These are phyloP conservation scores for Drosophila parvula DNA, from an alignment of 1,140 invertebrate species.

Conservation along the genomic window DNA sequence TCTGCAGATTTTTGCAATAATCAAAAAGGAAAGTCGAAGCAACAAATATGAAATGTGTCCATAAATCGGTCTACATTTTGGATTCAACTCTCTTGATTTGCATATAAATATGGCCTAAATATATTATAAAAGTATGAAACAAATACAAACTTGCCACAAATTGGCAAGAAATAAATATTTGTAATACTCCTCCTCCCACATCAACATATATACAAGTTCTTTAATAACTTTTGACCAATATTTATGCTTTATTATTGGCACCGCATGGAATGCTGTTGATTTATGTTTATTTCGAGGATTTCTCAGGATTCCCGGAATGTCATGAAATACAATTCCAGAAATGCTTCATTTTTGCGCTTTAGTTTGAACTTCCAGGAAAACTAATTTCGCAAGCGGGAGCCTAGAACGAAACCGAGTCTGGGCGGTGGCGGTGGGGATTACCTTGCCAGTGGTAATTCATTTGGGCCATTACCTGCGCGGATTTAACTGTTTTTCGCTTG, in stretches of 20 bases:
- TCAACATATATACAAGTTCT: too few species aligned
- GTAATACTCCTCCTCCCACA: not conserved
- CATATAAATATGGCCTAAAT: not conserved
- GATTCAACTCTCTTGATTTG: not conserved
- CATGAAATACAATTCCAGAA: conserved; percentile 34
- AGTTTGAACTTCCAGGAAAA: conserved; percentile 31
- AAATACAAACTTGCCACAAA: not conserved
- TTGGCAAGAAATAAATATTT: not conserved
- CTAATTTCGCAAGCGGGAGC: conserved; percentile 21
- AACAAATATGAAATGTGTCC: not conserved
- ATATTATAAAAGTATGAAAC: not conserved
- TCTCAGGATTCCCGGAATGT: conserved; percentile 26
- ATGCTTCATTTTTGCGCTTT: not conserved
- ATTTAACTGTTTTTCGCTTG: conserved; percentile 47
- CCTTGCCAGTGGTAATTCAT: conserved; percentile 29
- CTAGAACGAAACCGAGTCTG: conserved; percentile 10
- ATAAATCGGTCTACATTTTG: not conserved
- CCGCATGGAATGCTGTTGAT: conserved; percentile 8
- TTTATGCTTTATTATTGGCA: conserved; percentile 16
- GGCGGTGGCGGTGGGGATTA: conserved; percentile 6
- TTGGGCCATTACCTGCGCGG: conserved; percentile 38
- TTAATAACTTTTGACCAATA: conserved; percentile 2
- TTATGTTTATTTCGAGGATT: conserved; percentile 8
- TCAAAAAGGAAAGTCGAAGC: conserved; percentile 8
- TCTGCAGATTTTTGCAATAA: conserved; percentile 39